Conservation (phyloP, 2,113 vertebrate genomes). For the Fregata magnificens region DNA sequence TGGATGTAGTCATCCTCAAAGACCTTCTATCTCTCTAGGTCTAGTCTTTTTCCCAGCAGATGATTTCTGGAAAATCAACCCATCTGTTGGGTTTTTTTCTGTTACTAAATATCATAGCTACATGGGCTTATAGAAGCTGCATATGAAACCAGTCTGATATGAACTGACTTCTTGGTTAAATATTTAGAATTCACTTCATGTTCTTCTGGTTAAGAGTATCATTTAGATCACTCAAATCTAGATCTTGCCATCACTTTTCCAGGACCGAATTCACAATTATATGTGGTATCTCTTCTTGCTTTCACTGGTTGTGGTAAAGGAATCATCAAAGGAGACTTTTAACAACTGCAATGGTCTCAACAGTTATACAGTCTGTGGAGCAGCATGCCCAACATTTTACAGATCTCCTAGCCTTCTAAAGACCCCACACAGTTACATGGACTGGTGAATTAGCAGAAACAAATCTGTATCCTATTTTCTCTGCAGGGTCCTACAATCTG, state of each 20-base stretch:
- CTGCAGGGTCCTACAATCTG: accelerated
- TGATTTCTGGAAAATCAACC: neutral
- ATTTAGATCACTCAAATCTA: neutral
- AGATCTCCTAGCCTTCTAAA: neutral
- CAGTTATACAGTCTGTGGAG: neutral
- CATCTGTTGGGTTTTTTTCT: neutral
- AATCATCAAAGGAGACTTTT: neutral
- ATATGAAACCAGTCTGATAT: neutral
- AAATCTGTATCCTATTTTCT: neutral
- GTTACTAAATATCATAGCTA: neutral
- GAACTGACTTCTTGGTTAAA: neutral
- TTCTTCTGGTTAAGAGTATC: neutral
- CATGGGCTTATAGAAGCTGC: neutral
- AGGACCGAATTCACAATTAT: neutral
- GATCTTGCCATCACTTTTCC: neutral
- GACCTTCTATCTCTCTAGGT: neutral
- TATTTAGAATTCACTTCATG: neutral
- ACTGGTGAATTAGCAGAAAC: neutral
- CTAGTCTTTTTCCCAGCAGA: neutral
- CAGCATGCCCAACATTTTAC: neutral
- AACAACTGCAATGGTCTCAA: neutral
- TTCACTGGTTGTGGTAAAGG: neutral
- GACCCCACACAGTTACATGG: neutral
- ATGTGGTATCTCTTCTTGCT: neutral
- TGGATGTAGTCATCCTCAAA: neutral